Evolutionary conservation across 2,113 vertebrate genomes (phyloP).

Genomic region (Pterocles burchelli): DNA sequence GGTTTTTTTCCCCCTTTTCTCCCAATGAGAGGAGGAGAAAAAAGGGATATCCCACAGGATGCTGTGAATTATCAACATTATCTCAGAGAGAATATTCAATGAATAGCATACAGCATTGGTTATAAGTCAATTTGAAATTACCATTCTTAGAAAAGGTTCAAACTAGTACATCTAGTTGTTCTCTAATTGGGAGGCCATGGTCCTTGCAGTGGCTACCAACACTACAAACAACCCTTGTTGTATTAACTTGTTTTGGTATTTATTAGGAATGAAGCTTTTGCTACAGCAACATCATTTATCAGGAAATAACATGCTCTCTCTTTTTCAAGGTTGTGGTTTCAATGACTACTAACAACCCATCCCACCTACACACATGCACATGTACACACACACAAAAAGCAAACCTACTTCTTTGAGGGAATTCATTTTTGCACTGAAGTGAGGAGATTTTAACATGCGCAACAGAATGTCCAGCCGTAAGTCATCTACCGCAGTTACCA

Average conservation of each 20-base stretch:
- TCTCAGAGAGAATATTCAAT: neutral
- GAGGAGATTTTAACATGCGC: slow-evolving; percentile 97
- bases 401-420: slow-evolving; percentile 94
- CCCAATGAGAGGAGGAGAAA: neutral
- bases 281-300: neutral
- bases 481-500: slow-evolving; percentile 92
- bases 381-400: neutral
- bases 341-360: neutral
- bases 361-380: neutral
- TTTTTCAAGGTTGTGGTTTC: neutral
- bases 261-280: neutral
- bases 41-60: neutral
- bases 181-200: neutral
- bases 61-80: neutral
- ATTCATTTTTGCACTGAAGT: slow-evolving; percentile 99
- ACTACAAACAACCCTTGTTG: neutral
- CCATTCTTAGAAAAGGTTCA: neutral
- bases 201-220: neutral
- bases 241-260: neutral
- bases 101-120: neutral
- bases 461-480: slow-evolving; percentile 93
- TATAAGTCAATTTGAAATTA: neutral
- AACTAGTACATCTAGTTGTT: neutral
- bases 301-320: neutral
- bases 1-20: neutral